Percentiles rank a stretch among this genome's conserved stretches.
Evolutionary conservation across 2,888 invertebrate species (phyloP).

Genomic region (Salticus scenicus): DNA sequence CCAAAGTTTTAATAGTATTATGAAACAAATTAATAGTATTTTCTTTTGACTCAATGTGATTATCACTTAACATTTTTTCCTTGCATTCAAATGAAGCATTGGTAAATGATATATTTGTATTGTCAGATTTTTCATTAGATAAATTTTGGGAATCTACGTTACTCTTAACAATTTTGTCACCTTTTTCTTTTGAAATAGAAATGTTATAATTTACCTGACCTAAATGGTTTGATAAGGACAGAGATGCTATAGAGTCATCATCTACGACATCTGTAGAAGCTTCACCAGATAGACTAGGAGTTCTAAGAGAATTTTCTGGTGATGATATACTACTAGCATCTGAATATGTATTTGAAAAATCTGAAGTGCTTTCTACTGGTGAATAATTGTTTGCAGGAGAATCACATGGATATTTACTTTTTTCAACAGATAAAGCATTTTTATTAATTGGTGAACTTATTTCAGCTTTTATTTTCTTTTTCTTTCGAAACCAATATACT

Average conservation of each 20-base stretch:
- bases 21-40: not conserved
- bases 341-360: conserved; percentile 46
- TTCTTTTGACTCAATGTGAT: not conserved
- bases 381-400: not conserved
- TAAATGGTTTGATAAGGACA: not conserved
- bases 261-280: not conserved
- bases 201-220: not conserved
- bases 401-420: not conserved
- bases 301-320: conserved; percentile 41
- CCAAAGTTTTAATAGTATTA: not conserved
- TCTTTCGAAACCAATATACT: conserved; percentile 59
- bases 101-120: not conserved
- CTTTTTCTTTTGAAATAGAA: not conserved
- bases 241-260: not conserved
- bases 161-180: not conserved
- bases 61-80: not conserved
- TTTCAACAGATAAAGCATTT: not conserved
- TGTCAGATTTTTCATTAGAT: not conserved
- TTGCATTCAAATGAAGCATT: not conserved
- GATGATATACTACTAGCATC: conserved; percentile 56
- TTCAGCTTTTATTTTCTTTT: conserved; percentile 48
- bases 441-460: not conserved
- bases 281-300: not conserved
- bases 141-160: not conserved
- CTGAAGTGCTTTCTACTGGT: conserved; percentile 13